Conservation (phyloP, 2,797 vertebrate species). For the Geotrypetes seraphini region DNA sequence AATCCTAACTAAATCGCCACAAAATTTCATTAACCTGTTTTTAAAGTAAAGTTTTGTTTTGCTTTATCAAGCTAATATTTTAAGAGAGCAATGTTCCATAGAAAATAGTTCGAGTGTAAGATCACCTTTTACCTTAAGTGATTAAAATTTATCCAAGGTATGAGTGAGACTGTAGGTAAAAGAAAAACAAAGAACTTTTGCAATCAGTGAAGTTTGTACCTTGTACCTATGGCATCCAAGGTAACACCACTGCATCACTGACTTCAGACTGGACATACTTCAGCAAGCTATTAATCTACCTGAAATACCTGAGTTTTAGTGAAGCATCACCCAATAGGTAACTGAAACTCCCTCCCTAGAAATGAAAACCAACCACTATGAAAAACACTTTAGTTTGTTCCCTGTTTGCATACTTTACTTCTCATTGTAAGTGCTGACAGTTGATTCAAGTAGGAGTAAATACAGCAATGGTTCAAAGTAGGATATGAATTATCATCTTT, state of each 20-base stretch:
- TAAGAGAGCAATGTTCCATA: not conserved
- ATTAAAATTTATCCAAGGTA: constrained; percentile 41
- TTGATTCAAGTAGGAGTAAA: not conserved
- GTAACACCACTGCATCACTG: constrained; percentile 39
- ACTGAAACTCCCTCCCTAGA: constrained; percentile 45
- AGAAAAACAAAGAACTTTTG: constrained; percentile 40
- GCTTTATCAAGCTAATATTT: not conserved
- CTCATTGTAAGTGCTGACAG: not conserved
- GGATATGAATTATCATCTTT: too few relatives aligned
- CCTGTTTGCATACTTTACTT: constrained; percentile 17
- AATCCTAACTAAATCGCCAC: too few relatives aligned
- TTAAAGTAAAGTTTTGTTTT: too few relatives aligned
- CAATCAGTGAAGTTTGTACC: constrained; percentile 51
- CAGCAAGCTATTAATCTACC: constrained; percentile 69
- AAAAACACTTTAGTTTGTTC: constrained; percentile 21
- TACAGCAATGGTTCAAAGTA: too few relatives aligned
- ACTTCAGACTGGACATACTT: constrained; percentile 26
- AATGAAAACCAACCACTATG: constrained; percentile 36
- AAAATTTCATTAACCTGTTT: too few relatives aligned
- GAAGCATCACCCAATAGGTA: constrained; percentile 63
- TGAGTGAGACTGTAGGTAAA: constrained; percentile 18
- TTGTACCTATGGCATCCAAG: constrained; percentile 46
- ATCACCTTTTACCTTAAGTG: not conserved
- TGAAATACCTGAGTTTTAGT: constrained; percentile 60
- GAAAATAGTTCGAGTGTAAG: not conserved